These are phyloP conservation scores for Poecilia latipinna DNA, from an alignment of 2,113 vertebrate genomes.

Conservation along the genomic window DNA sequence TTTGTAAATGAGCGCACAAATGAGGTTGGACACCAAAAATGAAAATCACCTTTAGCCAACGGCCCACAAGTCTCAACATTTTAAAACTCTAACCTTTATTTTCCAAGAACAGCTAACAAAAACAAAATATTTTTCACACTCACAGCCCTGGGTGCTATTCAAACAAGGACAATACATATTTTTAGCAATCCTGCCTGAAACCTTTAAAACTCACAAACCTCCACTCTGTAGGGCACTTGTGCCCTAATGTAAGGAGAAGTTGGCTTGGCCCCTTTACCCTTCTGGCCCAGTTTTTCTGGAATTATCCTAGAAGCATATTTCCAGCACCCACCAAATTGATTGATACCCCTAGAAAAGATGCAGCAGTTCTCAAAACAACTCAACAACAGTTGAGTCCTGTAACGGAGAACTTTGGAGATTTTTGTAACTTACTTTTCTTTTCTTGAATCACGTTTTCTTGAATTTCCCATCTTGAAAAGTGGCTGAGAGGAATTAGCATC, in stretches of 20 bases:
- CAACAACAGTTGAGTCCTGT: neutral
- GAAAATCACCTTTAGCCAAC: slow-evolving; percentile 38
- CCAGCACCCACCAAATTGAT: neutral
- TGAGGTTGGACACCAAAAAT: slow-evolving; percentile 32
- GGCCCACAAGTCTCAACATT: slow-evolving; percentile 28
- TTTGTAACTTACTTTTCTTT: neutral
- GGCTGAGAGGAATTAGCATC: neutral
- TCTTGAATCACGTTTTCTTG: neutral
- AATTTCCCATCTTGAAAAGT: neutral
- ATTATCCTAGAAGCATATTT: neutral
- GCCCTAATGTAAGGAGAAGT: slow-evolving; percentile 24
- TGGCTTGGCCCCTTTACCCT: neutral
- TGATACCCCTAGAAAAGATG: neutral
- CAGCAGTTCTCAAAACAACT: too few relatives aligned
- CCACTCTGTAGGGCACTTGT: slow-evolving; percentile 42
- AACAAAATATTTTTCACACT: slow-evolving; percentile 20
- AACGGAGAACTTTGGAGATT: neutral
- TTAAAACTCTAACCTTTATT: slow-evolving; percentile 27
- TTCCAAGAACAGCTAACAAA: slow-evolving; percentile 39
- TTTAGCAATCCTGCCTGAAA: slow-evolving; percentile 60
- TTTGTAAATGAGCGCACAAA: slow-evolving; percentile 43
- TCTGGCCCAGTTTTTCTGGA: slow-evolving; percentile 1
- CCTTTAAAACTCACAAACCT: slow-evolving; percentile 44
- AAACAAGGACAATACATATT: slow-evolving; percentile 49
- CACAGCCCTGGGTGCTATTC: slow-evolving; percentile 42